Evolutionary conservation across 92 coral and sea anemone species (phyloP).

Genomic region (Virgularia gustaviana): DNA sequence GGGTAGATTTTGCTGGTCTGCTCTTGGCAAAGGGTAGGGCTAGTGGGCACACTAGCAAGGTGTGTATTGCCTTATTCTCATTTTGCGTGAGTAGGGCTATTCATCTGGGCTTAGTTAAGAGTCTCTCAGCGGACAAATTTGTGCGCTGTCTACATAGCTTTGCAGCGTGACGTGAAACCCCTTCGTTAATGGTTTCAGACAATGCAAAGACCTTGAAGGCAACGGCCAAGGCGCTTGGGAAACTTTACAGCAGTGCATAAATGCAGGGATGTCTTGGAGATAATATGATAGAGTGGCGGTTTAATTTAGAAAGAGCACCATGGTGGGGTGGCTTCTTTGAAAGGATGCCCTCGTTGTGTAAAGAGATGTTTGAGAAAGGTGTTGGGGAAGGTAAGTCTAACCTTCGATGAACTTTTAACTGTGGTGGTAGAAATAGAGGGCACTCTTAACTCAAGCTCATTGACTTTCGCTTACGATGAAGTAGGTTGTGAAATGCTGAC

Average conservation of each 20-base stretch:
- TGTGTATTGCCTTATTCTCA: constrained; percentile 12
- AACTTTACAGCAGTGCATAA: constrained; percentile 25
- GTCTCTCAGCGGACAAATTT: constrained; percentile 12
- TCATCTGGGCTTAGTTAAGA: constrained; percentile 18
- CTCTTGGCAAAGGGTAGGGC: too few relatives aligned
- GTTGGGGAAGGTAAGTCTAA: constrained; percentile 28
- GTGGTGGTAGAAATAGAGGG: constrained; percentile 55
- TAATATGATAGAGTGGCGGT: constrained; percentile 29
- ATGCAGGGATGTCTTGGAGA: constrained; percentile 25
- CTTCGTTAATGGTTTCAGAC: constrained; percentile 12
- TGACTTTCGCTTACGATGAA: constrained; percentile 29
- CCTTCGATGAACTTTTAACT: constrained; percentile 45
- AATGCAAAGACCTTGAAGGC: constrained; percentile 35
- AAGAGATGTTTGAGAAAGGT: constrained; percentile 17
- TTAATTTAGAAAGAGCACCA: constrained; percentile 39
- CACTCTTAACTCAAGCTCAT: constrained; percentile 49
- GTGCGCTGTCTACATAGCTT: constrained; percentile 36
- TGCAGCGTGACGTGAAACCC: constrained; percentile 13
- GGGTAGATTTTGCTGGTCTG: neutral
- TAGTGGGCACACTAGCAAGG: constrained; percentile 20
- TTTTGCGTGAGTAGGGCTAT: constrained; percentile 44
- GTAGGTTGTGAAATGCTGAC: constrained; percentile 38
- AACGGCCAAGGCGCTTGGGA: constrained; percentile 1
- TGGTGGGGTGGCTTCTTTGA: constrained; percentile 50
- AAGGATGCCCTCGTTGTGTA: neutral